A percentile compares a stretch with the other conserved stretches of the same genome.
phyloP scores from a whole-genome alignment of 2,797 vertebrate genomes.

The Arctocebus calabarensis region DNA sequence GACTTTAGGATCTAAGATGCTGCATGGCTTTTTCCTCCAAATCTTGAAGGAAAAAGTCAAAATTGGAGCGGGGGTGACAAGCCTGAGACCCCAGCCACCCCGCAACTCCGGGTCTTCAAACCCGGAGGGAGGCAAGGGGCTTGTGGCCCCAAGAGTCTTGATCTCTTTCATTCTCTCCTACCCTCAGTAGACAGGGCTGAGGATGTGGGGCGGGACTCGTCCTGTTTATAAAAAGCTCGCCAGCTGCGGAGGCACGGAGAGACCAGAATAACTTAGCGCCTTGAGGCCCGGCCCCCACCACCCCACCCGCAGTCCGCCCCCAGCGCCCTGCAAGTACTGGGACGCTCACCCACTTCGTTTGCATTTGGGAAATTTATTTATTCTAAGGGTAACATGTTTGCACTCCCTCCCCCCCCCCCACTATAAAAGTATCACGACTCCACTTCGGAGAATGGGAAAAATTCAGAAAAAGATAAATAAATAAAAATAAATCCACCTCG shows the following conservation, averaged over 20 bases:
- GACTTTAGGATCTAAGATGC: background rate
- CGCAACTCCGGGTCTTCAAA: background rate
- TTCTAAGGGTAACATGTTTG: background rate
- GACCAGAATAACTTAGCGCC: constrained; percentile 68
- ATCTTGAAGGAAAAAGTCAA: background rate
- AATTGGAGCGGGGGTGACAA: background rate
- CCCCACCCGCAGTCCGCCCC: background rate
- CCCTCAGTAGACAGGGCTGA: background rate
- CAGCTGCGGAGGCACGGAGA: constrained; percentile 52
- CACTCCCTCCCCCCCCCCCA: background rate
- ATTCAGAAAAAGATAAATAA: background rate
- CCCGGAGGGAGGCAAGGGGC: background rate
- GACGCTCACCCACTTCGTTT: background rate
- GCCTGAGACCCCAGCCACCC: background rate
- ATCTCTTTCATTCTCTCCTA: background rate
- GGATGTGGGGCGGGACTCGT: background rate
- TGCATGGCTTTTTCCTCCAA: background rate
- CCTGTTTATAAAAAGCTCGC: constrained; percentile 47
- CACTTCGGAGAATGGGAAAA: background rate
- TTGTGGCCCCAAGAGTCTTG: background rate
- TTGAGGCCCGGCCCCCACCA: background rate
- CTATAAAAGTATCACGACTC: constrained; percentile 10
- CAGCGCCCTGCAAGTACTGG: background rate
- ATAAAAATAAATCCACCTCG: background rate
- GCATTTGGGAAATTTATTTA: background rate